Evolutionary conservation across 2,113 vertebrate species (phyloP).

Genomic region (Gnathonemus longibarbis): DNA sequence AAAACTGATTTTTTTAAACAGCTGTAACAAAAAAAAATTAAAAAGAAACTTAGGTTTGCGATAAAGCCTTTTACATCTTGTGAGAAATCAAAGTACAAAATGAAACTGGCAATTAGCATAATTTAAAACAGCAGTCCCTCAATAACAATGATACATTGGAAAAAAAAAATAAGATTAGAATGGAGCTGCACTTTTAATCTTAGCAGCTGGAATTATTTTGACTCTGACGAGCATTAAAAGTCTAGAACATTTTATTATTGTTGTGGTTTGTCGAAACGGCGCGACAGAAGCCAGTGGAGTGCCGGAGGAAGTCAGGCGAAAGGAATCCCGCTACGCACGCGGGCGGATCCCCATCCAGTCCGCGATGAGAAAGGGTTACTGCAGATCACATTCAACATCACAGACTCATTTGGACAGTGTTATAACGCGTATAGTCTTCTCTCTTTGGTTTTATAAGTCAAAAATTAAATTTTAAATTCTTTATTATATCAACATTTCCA

Average conservation of each 20-base stretch:
- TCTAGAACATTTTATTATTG: not conserved
- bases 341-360: not conserved
- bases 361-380: not conserved
- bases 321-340: not conserved
- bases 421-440: not conserved
- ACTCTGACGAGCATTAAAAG: not conserved
- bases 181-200: constrained; percentile 29
- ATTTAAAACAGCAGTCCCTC: constrained; percentile 70
- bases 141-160: constrained; percentile 24
- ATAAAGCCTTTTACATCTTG: constrained; percentile 73
- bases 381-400: constrained; percentile 13
- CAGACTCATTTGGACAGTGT: constrained; percentile 8
- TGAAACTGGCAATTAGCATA: constrained; percentile 71
- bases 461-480: constrained; percentile 10
- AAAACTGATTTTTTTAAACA: constrained; percentile 67
- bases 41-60: constrained; percentile 63
- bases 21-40: constrained; percentile 70
- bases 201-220: constrained; percentile 28
- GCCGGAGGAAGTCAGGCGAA: not conserved
- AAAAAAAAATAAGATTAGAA: constrained; percentile 23
- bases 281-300: constrained; percentile 4
- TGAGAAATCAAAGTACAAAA: constrained; percentile 65
- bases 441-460: constrained; percentile 14
- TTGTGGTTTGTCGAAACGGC: not conserved
- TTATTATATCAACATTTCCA: constrained; percentile 1